Conservation (phyloP, 2,797 vertebrate genomes). For the Hypotaenidia philippensis region DNA sequence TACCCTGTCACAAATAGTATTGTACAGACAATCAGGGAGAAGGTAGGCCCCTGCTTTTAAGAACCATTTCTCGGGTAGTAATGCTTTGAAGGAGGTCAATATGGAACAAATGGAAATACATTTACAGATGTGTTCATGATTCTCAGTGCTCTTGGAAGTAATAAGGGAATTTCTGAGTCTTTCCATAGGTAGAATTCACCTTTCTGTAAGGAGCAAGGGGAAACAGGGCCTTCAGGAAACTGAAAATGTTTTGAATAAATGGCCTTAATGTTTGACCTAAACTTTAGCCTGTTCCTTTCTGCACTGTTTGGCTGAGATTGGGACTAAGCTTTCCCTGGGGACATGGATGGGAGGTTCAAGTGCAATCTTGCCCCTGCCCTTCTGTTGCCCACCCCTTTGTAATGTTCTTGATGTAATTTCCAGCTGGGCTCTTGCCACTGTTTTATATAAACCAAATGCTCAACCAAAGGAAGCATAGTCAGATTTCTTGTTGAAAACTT, state of each 20-base stretch:
- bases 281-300: slow-evolving; percentile 28
- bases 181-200: neutral
- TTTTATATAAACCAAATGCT: slow-evolving; percentile 57
- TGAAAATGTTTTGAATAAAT: neutral
- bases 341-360: neutral
- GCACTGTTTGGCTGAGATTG: neutral
- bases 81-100: neutral
- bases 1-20: neutral
- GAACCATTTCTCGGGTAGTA: neutral
- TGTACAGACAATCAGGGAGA: neutral
- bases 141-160: neutral
- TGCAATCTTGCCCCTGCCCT: slow-evolving; percentile 17
- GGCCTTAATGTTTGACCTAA: neutral
- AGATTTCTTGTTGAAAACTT: neutral
- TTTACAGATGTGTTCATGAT: neutral
- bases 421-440: slow-evolving; percentile 27
- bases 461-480: neutral
- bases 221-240: neutral
- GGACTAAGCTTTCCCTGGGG: slow-evolving; percentile 1
- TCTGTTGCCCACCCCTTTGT: slow-evolving; percentile 23
- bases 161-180: neutral
- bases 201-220: neutral
- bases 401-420: slow-evolving; percentile 5
- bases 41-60: neutral
- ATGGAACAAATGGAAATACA: neutral